Conservation (phyloP, 1,140 invertebrate genomes). For the Wasmannia auropunctata region DNA sequence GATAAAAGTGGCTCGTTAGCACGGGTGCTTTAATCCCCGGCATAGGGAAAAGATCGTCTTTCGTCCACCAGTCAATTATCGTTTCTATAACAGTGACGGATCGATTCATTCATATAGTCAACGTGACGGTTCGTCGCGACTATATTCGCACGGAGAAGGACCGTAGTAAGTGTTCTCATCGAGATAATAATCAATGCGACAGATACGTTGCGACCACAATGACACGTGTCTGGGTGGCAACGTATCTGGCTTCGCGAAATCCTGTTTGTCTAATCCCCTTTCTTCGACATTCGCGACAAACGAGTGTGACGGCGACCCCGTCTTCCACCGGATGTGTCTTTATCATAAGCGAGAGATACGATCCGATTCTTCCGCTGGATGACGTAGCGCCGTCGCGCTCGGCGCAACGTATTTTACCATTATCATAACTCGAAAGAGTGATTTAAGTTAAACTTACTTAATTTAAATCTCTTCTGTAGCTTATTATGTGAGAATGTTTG, state of each 20-base stretch:
- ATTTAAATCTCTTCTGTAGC: no score
- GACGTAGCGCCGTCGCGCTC: neutral
- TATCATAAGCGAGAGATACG: constrained; percentile 9
- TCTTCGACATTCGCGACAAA: neutral
- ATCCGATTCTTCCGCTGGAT: constrained; percentile 22
- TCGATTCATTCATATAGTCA: neutral
- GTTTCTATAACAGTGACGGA: neutral
- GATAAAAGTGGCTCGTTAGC: constrained; percentile 46
- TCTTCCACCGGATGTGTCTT: neutral
- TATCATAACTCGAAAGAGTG: neutral
- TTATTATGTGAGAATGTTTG: neutral
- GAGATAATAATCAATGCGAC: constrained; percentile 2
- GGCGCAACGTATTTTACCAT: neutral
- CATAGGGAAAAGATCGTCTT: constrained; percentile 9
- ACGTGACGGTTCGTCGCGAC: neutral
- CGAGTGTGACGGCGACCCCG: neutral
- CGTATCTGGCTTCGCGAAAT: constrained; percentile 71
- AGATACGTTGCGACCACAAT: constrained; percentile 18
- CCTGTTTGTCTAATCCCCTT: constrained; percentile 74
- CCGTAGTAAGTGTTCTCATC: neutral
- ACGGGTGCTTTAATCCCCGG: constrained; percentile 31
- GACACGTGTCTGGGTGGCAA: constrained; percentile 63
- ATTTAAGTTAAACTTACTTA: no score
- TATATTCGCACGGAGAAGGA: neutral
- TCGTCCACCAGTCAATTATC: neutral